A percentile compares a stretch with the other conserved stretches of the same genome.
These are phyloP conservation scores for Hydrotaea diabolus DNA, from an alignment of 2,888 invertebrate species.

Conservation along the genomic window DNA sequence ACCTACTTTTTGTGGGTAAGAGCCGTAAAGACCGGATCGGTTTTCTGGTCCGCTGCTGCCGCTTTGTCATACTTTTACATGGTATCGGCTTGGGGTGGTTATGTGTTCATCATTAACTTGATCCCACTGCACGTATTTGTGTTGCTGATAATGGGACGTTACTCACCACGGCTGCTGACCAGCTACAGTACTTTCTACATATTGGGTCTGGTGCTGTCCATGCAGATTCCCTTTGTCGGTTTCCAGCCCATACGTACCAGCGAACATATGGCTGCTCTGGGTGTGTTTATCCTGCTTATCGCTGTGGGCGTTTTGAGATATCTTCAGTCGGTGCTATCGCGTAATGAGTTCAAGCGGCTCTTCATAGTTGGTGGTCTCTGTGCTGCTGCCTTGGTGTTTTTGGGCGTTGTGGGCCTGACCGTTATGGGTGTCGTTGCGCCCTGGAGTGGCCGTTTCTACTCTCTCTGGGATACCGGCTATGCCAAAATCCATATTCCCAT, in stretches of 20 bases:
- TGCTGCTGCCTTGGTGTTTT: slow-evolving; percentile 90
- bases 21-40: slow-evolving; percentile 97
- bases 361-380: slow-evolving; percentile 89
- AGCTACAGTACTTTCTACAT: slow-evolving; percentile 99
- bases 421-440: slow-evolving; percentile 97
- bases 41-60: slow-evolving; percentile 97
- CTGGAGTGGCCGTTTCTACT: slow-evolving; percentile 92
- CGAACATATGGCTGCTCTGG: slow-evolving; percentile 99
- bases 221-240: slow-evolving; percentile 98
- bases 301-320: slow-evolving; percentile 93
- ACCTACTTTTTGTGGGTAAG: slow-evolving; percentile 99
- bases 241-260: slow-evolving; percentile 99
- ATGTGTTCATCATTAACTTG: slow-evolving; percentile 99
- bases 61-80: slow-evolving; percentile 99
- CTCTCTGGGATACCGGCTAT: slow-evolving; percentile 99
- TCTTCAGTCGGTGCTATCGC: slow-evolving; percentile 92
- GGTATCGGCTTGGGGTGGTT: slow-evolving; percentile 99
- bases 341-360: slow-evolving; percentile 93
- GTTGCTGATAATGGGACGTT: slow-evolving; percentile 96
- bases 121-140: slow-evolving; percentile 99
- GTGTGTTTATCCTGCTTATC: slow-evolving; percentile 96
- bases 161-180: slow-evolving; percentile 94
- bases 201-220: slow-evolving; percentile 95
- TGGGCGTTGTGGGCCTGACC: slow-evolving; percentile 93
- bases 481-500: slow-evolving; percentile 99